Percentiles rank a stretch among this genome's conserved stretches.
These are phyloP conservation scores for Cryptocephalus moraei DNA, from an alignment of 2,888 invertebrate species.

Conservation along the genomic window DNA sequence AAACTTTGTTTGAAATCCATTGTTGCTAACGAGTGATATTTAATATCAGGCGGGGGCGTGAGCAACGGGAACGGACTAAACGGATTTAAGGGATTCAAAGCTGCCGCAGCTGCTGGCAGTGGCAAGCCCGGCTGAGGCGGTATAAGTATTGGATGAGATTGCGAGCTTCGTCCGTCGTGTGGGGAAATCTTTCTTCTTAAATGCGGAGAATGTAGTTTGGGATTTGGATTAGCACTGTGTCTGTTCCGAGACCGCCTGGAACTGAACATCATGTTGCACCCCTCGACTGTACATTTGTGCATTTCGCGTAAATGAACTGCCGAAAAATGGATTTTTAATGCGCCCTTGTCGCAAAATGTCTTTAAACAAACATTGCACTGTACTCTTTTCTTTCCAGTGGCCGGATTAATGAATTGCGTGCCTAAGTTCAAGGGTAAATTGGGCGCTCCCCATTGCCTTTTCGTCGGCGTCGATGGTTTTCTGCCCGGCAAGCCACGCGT, in stretches of 20 bases:
- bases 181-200: constrained; percentile 87
- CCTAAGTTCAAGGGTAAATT: constrained; percentile 72
- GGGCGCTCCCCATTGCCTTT: constrained; percentile 70
- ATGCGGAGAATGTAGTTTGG: constrained; percentile 94
- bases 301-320: constrained; percentile 98
- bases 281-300: constrained; percentile 98
- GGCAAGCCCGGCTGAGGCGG: constrained; percentile 61
- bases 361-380: constrained; percentile 97
- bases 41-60: constrained; percentile 57
- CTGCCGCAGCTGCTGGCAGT: constrained; percentile 47
- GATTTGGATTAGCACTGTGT: constrained; percentile 97
- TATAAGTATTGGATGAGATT: constrained; percentile 70
- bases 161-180: constrained; percentile 83
- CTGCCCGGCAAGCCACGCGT: constrained; percentile 41
- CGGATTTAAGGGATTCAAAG: constrained; percentile 61
- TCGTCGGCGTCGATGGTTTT: constrained; percentile 64
- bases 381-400: constrained; percentile 91
- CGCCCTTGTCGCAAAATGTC: constrained; percentile 99
- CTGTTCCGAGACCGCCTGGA: constrained; percentile 90
- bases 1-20: constrained; percentile 56
- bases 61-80: constrained; percentile 71
- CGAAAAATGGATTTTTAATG: constrained; percentile 97
- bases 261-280: constrained; percentile 99
- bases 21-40: constrained; percentile 48
- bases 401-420: constrained; percentile 84